Evolutionary conservation across 1,140 invertebrate species (phyloP).

Genomic region (Tribolium castaneum): DNA sequence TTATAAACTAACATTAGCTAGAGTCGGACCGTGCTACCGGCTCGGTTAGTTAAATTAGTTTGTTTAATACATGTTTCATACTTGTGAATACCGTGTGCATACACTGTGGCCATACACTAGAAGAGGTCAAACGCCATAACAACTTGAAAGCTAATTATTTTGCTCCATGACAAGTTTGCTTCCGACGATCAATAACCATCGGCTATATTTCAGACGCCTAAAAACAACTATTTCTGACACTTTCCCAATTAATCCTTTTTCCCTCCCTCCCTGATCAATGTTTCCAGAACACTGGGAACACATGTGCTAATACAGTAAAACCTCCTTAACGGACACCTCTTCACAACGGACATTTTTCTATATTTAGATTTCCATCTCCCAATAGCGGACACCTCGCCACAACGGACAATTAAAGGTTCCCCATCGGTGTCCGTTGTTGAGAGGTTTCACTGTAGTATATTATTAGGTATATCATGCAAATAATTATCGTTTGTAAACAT

Average conservation of each 20-base stretch:
- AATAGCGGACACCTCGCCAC: too few species aligned
- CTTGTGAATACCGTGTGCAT: conserved; percentile 38
- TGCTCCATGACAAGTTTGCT: conserved; percentile 26
- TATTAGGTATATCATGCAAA: too few species aligned
- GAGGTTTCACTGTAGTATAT: too few species aligned
- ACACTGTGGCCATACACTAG: conserved; percentile 19
- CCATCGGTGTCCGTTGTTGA: too few species aligned
- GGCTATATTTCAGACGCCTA: neutral
- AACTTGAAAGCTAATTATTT: conserved; percentile 36
- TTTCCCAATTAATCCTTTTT: conserved; percentile 22
- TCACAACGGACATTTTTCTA: too few species aligned
- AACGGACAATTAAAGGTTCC: too few species aligned
- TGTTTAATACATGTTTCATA: conserved; percentile 51
- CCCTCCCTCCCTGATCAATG: neutral
- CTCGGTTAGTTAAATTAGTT: conserved; percentile 50
- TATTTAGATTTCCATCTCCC: too few species aligned
- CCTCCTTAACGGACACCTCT: too few species aligned
- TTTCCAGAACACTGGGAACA: conserved; percentile 6
- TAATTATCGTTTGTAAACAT: too few species aligned
- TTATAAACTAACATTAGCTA: conserved; percentile 48
- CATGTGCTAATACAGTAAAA: neutral
- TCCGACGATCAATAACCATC: conserved; percentile 29
- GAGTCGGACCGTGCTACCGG: conserved; percentile 40
- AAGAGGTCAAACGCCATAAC: conserved; percentile 37
- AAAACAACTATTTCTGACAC: conserved; percentile 30